Conservation (phyloP, 64 coral and sea anemone species). For the Catalaphyllia jardinei region DNA sequence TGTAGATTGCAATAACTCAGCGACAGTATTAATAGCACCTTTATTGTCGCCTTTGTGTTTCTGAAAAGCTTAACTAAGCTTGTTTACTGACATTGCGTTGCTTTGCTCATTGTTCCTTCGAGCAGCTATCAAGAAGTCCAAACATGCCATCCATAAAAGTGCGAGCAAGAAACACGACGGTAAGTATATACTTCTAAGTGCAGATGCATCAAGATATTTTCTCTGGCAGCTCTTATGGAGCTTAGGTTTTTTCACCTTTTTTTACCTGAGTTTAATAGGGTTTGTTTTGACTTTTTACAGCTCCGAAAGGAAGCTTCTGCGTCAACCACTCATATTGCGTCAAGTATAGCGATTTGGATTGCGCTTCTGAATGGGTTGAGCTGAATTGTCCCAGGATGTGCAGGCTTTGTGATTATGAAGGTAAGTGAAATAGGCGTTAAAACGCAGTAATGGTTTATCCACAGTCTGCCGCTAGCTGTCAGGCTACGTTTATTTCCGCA, state of each 20-base stretch:
- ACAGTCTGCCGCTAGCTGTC: not conserved
- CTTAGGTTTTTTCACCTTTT: no score
- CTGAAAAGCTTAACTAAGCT: not conserved
- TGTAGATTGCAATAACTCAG: no score
- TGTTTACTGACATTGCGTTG: not conserved
- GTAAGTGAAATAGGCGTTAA: slow-evolving; percentile 1
- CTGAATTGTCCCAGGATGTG: slow-evolving; percentile 52
- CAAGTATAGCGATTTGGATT: slow-evolving; percentile 57
- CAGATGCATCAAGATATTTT: no score
- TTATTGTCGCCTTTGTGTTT: no score
- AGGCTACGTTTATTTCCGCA: not conserved
- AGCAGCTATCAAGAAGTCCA: slow-evolving; percentile 42
- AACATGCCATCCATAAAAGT: slow-evolving; percentile 32
- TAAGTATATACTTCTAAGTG: not conserved
- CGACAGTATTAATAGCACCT: no score
- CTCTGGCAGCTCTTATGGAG: no score
- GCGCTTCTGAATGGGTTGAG: slow-evolving; percentile 39
- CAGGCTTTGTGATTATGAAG: slow-evolving; percentile 59
- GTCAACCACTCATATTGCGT: slow-evolving; percentile 55
- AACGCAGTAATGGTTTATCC: not conserved
- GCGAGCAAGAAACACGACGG: slow-evolving; percentile 40
- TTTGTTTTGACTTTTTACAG: not conserved
- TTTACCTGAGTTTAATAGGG: no score
- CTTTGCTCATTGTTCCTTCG: not conserved
- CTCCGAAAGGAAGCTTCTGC: slow-evolving; percentile 34